Evolutionary conservation across 2,113 vertebrate species (phyloP), one percentile per base, ranked within the genome.

Genomic region (Trogon melanurus): DNA sequence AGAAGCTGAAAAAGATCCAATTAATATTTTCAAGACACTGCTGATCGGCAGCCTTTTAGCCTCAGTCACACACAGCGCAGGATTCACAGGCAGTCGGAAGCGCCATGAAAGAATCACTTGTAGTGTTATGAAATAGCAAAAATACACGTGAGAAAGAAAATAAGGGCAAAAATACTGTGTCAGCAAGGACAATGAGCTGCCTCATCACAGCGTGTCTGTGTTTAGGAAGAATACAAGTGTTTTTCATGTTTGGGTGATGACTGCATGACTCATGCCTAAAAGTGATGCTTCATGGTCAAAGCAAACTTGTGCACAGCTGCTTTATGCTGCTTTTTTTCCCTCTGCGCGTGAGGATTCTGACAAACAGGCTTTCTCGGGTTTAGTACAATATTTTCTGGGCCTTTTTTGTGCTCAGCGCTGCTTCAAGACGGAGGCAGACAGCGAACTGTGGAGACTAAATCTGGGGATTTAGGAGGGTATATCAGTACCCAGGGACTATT

Each of bases 211-310:
- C 1, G 9, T 23, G 75, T 66, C 72, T 89, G 62, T 57, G 64
- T 61, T 91, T 62, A 69, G 80, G 80, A 84, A 75, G 88, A 91
- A 70, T 6, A 58, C 81, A 79, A 94, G 73, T 41, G 54, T 10
- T 72, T 87, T 85, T 67, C 45, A n/a, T 93, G 93, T 96, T 91
- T 92, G 89, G 89, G 86, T 84, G 93, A 87, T 41, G 94, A 60
- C 73, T 87, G 85, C 29, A 25, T 93, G 91, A 95, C 73, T 97
- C 94, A 81, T 8, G 62, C 64, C 69, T 81, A 21, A 30, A 85
- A 64, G 41, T 2, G 80, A 61, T 53, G 76, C 14, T 75, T 84
- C 89, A 50, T 17, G 73, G 88, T 17, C 86, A 87, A 34, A 93
- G 91, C 76, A 36, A 66, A 79, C 29, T 41, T 3, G 0, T 3